Conservation (phyloP, 2,888 invertebrate genomes). For the Drosophila crucigera region DNA sequence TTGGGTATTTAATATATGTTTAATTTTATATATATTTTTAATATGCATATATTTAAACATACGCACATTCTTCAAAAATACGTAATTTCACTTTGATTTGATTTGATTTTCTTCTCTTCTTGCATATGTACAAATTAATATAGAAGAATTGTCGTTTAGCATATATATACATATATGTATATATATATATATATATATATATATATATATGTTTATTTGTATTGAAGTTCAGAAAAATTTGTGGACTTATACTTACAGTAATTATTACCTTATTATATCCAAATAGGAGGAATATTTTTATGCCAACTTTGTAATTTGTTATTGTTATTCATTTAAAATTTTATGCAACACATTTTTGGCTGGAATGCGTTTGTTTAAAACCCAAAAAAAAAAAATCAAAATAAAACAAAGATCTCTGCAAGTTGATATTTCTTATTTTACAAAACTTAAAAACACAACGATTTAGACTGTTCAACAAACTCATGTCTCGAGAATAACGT, state of each 20-base stretch:
- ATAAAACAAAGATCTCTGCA: neutral
- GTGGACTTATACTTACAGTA: conserved; percentile 22
- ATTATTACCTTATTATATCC: conserved; percentile 9
- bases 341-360: neutral
- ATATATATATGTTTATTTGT: neutral
- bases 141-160: neutral
- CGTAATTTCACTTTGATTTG: conserved; percentile 1
- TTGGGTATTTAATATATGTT: neutral
- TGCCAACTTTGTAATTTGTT: neutral
- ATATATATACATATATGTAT: neutral
- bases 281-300: conserved; percentile 6
- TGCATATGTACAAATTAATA: neutral
- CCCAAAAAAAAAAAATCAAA: neutral
- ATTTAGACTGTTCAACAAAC: conserved; percentile 51
- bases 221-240: conserved; percentile 1
- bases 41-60: neutral
- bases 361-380: conserved; percentile 8
- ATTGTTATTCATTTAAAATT: conserved; percentile 9
- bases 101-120: neutral
- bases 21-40: neutral
- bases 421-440: conserved; percentile 8
- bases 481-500: conserved; percentile 46
- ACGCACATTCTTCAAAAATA: conserved; percentile 3
- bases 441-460: conserved; percentile 32
- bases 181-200: neutral